Conservation (phyloP, 2,797 vertebrate genomes). For the Mormyrus hasselquistii region DNA sequence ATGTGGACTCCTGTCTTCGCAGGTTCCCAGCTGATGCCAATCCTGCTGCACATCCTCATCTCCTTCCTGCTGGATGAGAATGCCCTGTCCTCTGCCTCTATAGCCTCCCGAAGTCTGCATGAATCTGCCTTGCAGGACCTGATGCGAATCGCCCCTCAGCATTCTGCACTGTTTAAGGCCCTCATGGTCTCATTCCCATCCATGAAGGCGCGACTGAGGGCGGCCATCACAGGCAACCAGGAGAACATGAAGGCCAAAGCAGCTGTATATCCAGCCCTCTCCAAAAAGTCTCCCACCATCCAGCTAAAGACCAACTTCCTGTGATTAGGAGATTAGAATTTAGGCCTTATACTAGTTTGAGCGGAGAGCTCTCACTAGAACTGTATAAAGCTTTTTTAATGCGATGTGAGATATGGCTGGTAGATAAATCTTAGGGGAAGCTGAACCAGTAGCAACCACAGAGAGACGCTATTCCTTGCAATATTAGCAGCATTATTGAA, state of each 20-base stretch:
- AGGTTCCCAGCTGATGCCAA: constrained; percentile 72
- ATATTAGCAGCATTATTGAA: neutral
- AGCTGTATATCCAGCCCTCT: constrained; percentile 47
- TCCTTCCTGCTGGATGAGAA: constrained; percentile 89
- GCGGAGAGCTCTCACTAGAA: neutral
- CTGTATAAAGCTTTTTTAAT: neutral
- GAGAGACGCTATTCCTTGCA: neutral
- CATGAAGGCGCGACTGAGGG: constrained; percentile 80
- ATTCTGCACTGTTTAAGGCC: constrained; percentile 73
- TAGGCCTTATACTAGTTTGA: constrained; percentile 1
- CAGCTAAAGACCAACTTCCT: constrained; percentile 78
- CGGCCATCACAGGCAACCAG: constrained; percentile 80
- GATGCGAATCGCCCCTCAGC: constrained; percentile 79
- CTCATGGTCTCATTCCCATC: constrained; percentile 73
- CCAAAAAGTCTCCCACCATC: constrained; percentile 75
- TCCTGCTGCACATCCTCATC: constrained; percentile 79
- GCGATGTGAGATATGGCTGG: neutral
- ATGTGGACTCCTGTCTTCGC: neutral
- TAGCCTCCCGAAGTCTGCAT: constrained; percentile 66
- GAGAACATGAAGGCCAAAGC: constrained; percentile 69
- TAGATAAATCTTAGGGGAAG: neutral
- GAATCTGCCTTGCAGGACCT: constrained; percentile 78
- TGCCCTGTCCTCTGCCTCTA: constrained; percentile 67
- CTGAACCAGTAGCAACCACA: neutral
- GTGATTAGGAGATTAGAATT: constrained; percentile 23